phyloP scores from a whole-genome alignment of 2,113 vertebrate genomes.

The Ophiodon elongatus region DNA sequence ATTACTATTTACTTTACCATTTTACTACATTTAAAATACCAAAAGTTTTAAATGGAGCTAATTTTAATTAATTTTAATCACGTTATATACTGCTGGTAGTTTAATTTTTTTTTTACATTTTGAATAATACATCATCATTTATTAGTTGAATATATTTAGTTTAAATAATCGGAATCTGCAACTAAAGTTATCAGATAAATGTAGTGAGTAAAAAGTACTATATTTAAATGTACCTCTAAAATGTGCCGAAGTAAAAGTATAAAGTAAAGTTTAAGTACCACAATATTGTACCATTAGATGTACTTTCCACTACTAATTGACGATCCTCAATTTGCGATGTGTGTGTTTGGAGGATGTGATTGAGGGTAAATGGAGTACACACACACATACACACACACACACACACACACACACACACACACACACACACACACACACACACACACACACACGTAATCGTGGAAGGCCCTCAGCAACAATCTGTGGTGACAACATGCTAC shows the following conservation, averaged over 20 bases:
- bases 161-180: too few relatives aligned
- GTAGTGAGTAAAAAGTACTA: too few relatives aligned
- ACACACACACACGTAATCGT: constrained; percentile 49
- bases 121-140: too few relatives aligned
- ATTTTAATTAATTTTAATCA: background rate
- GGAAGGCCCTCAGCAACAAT: constrained; percentile 82
- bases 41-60: background rate
- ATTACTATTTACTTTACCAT: too few relatives aligned
- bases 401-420: constrained; percentile 43
- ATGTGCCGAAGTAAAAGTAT: too few relatives aligned
- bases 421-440: constrained; percentile 3
- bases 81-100: background rate
- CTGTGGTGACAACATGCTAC: constrained; percentile 81
- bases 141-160: too few relatives aligned
- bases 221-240: too few relatives aligned
- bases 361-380: constrained; percentile 46
- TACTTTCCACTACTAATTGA: too few relatives aligned
- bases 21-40: background rate
- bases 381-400: constrained; percentile 3
- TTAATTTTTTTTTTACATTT: too few relatives aligned
- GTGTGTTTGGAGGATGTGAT: background rate
- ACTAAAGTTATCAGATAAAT: too few relatives aligned
- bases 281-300: too few relatives aligned
- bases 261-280: too few relatives aligned
- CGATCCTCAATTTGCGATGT: background rate